These are phyloP conservation scores for Agrochola lychnidis DNA, from an alignment of 2,888 invertebrate species.

Conservation along the genomic window DNA sequence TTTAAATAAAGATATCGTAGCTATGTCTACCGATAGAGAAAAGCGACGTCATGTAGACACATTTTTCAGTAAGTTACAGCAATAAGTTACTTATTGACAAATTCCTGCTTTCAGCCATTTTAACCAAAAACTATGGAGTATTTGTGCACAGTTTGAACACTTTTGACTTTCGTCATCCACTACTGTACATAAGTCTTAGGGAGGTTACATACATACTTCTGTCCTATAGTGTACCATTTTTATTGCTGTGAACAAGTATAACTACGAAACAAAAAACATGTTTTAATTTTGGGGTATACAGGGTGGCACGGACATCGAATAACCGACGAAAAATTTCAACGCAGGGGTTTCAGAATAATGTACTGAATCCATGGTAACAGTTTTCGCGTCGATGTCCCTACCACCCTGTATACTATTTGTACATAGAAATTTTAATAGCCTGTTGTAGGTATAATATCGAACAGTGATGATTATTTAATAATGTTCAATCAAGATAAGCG, in stretches of 20 bases:
- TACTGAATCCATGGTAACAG: too few species aligned
- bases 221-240: neutral
- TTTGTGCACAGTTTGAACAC: neutral
- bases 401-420: neutral
- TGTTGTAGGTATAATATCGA: constrained; percentile 15
- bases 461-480: constrained; percentile 57
- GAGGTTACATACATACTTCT: neutral
- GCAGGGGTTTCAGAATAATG: too few species aligned
- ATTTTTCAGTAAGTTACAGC: neutral
- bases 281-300: neutral
- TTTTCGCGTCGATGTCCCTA: too few species aligned
- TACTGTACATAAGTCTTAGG: neutral
- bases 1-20: neutral
- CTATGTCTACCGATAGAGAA: neutral
- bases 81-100: neutral
- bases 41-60: neutral
- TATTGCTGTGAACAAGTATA: neutral
- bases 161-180: neutral
- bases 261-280: neutral
- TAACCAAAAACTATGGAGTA: neutral
- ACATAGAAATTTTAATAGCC: constrained; percentile 25
- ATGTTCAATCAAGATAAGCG: constrained; percentile 83
- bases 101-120: neutral
- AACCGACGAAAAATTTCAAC: too few species aligned
- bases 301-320: too few species aligned